These are phyloP conservation scores for Melanotaenia maccullochi DNA, from an alignment of 2,797 vertebrate species.

Conservation along the genomic window DNA sequence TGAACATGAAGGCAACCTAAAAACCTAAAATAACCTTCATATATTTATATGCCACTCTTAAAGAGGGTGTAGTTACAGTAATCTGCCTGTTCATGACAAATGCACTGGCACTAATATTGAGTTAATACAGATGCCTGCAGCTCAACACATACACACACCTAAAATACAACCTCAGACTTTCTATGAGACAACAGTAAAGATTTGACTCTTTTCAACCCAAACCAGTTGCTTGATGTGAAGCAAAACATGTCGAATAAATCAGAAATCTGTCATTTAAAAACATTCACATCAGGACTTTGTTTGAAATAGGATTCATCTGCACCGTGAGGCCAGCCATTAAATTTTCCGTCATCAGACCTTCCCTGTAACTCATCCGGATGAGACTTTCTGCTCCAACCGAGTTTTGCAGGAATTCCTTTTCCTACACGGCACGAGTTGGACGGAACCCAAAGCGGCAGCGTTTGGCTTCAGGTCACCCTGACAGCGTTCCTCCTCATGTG, in stretches of 20 bases:
- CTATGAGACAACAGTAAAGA: background rate
- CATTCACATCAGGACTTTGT: background rate
- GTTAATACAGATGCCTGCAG: background rate
- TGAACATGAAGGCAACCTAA: background rate
- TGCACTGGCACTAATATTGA: background rate
- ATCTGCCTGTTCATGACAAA: slow-evolving; percentile 11
- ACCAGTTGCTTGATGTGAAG: background rate
- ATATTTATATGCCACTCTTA: slow-evolving; percentile 7
- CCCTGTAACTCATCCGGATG: background rate
- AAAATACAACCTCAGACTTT: background rate
- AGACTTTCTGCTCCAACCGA: background rate
- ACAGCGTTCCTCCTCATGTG: slow-evolving; percentile 53
- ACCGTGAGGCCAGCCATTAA: background rate
- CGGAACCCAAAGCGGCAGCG: slow-evolving; percentile 9
- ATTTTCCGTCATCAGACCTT: background rate
- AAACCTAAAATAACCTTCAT: slow-evolving; percentile 20
- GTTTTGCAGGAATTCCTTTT: slow-evolving; percentile 23
- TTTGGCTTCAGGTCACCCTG: slow-evolving; percentile 12
- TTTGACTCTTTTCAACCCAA: background rate
- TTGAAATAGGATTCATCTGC: slow-evolving; percentile 10
- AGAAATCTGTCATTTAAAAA: background rate
- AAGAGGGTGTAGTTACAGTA: slow-evolving; percentile 22
- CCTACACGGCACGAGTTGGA: background rate
- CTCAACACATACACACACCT: slow-evolving; percentile 7
- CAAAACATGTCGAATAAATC: slow-evolving; percentile 5